Base-by-base conservation (phyloP, 2,113 vertebrate genomes). In the Mormoops blainvillei region DNA sequence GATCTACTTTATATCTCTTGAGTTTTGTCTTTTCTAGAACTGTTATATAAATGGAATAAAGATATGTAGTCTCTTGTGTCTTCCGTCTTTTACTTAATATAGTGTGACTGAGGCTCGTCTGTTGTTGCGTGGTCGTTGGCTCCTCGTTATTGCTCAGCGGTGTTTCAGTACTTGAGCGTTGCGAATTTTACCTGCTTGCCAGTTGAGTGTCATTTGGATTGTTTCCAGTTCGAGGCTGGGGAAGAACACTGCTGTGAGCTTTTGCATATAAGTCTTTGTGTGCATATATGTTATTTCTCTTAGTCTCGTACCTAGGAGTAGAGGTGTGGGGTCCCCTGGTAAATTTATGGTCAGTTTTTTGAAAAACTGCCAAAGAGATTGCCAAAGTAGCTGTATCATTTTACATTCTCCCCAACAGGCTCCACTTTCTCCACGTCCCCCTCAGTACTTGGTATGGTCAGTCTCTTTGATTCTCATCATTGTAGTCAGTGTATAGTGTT, bases 331-430 rank as follows among this genome's bases (percentile, higher is more conserved):
- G 18, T 81, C 19, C 1, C 48, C 8, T 24, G 18, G 45, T 11
- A 2, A 20, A 58, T 33, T 52, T 76, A 80, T 28, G 38, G 48
- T 33, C n/a, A 43, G 0, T 63, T 54, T 83, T 94, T 58, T 63
- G 20, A 90, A 65, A 93, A 78, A 80, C 61, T 61, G 22, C 43
- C 50, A 31, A 26, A 82, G 94, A 52, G 24, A 10, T 78, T 92
- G 86, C 74, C 74, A 52, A 28, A 48, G 54, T 28, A n/a, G 43
- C 63, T 5, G 0, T 16, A 7, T 58, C 19, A 1, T 16, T 91
- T 91, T 16, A 20, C n/a, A 13, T 76, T 63, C 56, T 71, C 7
- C 38, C n/a, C 2, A 24, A 71, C 41, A 33, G 2, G 6, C 56
- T 31, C 22, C 1, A 2, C 50, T 94, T 74, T 91, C 18, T 63